Base-by-base conservation (phyloP, 2,888 invertebrate genomes). In the Drosophila incognita region DNA sequence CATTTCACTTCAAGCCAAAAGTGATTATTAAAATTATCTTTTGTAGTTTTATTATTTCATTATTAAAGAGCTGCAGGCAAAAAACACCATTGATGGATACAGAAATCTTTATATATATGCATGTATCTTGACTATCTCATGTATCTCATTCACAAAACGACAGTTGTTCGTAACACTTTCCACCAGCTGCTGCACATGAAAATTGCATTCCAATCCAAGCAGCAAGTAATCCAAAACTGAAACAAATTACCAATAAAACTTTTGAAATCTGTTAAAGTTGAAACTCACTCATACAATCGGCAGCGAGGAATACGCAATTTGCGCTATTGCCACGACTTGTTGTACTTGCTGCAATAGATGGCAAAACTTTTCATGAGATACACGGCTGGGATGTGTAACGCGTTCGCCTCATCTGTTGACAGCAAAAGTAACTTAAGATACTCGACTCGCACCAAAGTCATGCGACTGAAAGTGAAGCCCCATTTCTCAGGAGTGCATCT, bases 341-440 rank as follows among this genome's bases (percentile, higher is more conserved):
- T 56, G 24, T 57, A 31, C 24, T 31, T 67, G n/a, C 15, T 68
- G n/a, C 51, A 24, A 48, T 29, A 36, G 51, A 60, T 36, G 35
- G 31, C 42, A 53, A 69, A 71, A 56, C 33, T 71, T 70, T 69
- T 42, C 42, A n/a, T 18, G 13, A 42, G 64, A 71, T n/a, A 64
- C 57, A 62, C 21, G 46, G 15, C 29, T 36, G 21, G 49, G 27
- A n/a, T 70, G 36, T 63, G 63, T 56, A 49, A 27, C 15, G 64
- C 49, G 29, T 31, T 54, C 42, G 66, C 57, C 57, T 74, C 76
- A 75, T 60, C 64, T 40, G 80, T 53, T 79, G 79, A 79, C 80
- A 79, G 72, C 80, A 76, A 76, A 79, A 79, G 80, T 66, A 79
- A 79, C 80, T 79, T 79, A 72, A 76, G 79, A 79, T 65, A 66